Percentiles rank a stretch among this genome's conserved stretches.
phyloP scores from a whole-genome alignment of 2,797 vertebrate species.

The Rhinophrynus dorsalis region DNA sequence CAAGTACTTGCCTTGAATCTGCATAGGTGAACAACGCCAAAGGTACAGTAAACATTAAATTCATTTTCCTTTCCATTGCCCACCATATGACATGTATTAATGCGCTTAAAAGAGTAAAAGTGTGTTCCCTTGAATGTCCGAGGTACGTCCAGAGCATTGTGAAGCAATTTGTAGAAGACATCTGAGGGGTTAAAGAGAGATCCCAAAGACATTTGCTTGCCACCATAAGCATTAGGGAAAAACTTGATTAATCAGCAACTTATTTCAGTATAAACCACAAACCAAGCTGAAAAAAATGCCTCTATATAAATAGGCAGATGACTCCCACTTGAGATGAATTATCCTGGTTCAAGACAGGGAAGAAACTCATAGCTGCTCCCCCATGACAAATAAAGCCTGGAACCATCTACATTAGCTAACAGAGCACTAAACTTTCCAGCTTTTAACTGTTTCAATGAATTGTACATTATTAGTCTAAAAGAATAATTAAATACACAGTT shows the following conservation, averaged over 20 bases:
- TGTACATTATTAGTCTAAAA: no score
- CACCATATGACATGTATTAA: no score
- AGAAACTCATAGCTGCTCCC: no score
- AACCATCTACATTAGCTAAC: neutral
- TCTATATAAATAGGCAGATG: neutral
- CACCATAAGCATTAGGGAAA: slow-evolving; percentile 1
- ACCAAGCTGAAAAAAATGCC: slow-evolving; percentile 4
- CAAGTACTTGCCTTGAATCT: slow-evolving; percentile 10
- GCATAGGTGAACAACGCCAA: slow-evolving; percentile 7
- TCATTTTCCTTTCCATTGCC: no score
- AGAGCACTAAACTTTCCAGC: neutral
- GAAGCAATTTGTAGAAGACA: no score
- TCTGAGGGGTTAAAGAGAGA: no score
- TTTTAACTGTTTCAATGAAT: no score
- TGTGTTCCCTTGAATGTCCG: no score
- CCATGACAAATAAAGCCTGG: neutral
- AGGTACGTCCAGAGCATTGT: no score
- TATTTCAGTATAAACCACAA: slow-evolving; percentile 10
- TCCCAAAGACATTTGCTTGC: no score
- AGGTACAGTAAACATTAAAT: neutral
- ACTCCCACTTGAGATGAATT: neutral
- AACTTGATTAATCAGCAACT: slow-evolving; percentile 13
- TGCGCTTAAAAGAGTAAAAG: no score
- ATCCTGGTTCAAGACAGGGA: neutral
- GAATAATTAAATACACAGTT: no score